phyloP scores from a whole-genome alignment of 2,888 invertebrate genomes.

The Apodemia duryi region DNA sequence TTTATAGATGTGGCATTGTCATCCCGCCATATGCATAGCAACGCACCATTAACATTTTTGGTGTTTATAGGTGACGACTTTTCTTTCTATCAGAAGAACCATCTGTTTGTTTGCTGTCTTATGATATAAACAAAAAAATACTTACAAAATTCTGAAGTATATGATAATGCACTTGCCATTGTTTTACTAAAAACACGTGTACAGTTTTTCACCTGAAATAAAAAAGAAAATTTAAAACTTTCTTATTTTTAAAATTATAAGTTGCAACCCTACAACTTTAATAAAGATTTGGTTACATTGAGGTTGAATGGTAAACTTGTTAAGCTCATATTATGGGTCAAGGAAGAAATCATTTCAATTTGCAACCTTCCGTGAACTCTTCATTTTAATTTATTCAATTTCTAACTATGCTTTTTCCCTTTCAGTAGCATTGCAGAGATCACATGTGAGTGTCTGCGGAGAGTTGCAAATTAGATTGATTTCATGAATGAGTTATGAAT shows the following conservation, averaged over 20 bases:
- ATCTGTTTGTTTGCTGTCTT: no score
- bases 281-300: no score
- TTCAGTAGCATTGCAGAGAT: no score
- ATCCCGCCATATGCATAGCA: no score
- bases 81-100: no score
- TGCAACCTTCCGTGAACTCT: no score
- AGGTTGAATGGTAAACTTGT: neutral
- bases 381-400: neutral
- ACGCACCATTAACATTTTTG: no score
- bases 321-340: neutral
- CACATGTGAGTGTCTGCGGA: no score
- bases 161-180: constrained; percentile 25
- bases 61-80: no score
- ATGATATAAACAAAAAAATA: neutral
- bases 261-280: neutral
- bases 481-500: no score
- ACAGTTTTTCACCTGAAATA: constrained; percentile 27
- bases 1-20: no score
- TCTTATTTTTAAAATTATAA: neutral
- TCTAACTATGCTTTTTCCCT: neutral
- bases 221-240: neutral
- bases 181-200: constrained; percentile 24
- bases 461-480: no score
- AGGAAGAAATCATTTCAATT: neutral
- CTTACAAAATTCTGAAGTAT: constrained; percentile 27